Conservation (phyloP, 2,797 vertebrate species). For the Antrozous pallidus region DNA sequence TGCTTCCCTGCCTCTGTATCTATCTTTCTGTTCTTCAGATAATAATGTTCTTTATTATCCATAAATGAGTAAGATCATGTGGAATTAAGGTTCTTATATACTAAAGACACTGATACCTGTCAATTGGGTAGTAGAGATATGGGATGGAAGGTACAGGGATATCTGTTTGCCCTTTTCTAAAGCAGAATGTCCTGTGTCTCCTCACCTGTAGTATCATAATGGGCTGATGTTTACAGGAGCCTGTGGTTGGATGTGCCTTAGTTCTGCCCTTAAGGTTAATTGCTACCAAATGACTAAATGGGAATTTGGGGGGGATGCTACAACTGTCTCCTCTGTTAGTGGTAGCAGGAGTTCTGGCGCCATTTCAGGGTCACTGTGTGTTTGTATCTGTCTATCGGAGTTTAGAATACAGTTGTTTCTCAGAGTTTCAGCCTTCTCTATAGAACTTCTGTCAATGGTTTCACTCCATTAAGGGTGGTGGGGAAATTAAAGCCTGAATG, state of each 20-base stretch:
- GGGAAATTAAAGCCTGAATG: conserved; percentile 85
- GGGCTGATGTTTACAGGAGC: conserved; percentile 82
- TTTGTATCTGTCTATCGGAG: conserved; percentile 87
- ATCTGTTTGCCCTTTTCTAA: conserved; percentile 56
- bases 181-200: conserved; percentile 48
- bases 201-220: conserved; percentile 84
- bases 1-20: too few relatives aligned
- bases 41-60: too few relatives aligned
- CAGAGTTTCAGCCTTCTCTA: conserved; percentile 86
- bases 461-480: conserved; percentile 88
- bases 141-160: not conserved
- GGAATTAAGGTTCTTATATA: too few relatives aligned
- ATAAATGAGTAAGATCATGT: too few relatives aligned
- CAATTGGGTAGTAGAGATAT: not conserved
- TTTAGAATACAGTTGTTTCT: conserved; percentile 86
- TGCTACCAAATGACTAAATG: conserved; percentile 85
- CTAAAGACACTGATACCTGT: not conserved
- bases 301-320: conserved; percentile 83
- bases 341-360: conserved; percentile 85
- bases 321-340: conserved; percentile 83
- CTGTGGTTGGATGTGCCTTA: conserved; percentile 69
- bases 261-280: conserved; percentile 88
- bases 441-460: conserved; percentile 89
- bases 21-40: too few relatives aligned
- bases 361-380: conserved; percentile 88